Evolutionary conservation across 2,888 invertebrate genomes (phyloP), one percentile per base, ranked within the genome.

Genomic region (Rotaria macrura): DNA sequence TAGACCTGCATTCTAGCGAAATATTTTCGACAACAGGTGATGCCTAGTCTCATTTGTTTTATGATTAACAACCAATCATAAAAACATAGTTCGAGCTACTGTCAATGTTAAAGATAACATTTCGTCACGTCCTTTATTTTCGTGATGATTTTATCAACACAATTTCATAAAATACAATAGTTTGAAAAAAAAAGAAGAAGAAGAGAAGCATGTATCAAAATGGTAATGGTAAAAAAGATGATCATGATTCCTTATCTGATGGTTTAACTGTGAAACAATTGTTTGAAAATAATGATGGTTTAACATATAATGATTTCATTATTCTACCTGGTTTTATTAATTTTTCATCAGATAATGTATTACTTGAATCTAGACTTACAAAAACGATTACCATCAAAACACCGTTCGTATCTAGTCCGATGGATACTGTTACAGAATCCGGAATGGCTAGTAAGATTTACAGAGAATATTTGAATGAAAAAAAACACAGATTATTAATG

Each of bases 381-480:
- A 95, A 94, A 90, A 94, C 94, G 89, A 95, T 99, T 87, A 93
- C 93, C 85, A 92, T 99, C 85, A 95, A 95, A 90, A 94, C 96
- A 2, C 99, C 99, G 0, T 92, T 99, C 20, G 95, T 98, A 2
- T 97, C 97, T 0, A 97, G 98, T 1, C 99, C 99, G 0, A 99
- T 99, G 99, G 99, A 99, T 91, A 99, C 99, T 0, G 98, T 99
- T 25, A 98, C 99, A 23, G 99, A 99, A 92, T 94, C 96, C 3
- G 96, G 97, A 90, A 99, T 99, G 98, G 99, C 99, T 34, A 96
- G 97, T 5, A 98, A 99, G 97, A 49, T 49, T 17, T 49, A 49
- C 4, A 49, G 5, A 12, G 14, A 47, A 17, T 17, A 49, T 49
- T n/a, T n/a, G n/a, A n/a, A n/a, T n/a, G n/a, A n/a, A n/a, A n/a